Conservation (phyloP, 2,888 invertebrate species). For the Synergus itoensis region DNA sequence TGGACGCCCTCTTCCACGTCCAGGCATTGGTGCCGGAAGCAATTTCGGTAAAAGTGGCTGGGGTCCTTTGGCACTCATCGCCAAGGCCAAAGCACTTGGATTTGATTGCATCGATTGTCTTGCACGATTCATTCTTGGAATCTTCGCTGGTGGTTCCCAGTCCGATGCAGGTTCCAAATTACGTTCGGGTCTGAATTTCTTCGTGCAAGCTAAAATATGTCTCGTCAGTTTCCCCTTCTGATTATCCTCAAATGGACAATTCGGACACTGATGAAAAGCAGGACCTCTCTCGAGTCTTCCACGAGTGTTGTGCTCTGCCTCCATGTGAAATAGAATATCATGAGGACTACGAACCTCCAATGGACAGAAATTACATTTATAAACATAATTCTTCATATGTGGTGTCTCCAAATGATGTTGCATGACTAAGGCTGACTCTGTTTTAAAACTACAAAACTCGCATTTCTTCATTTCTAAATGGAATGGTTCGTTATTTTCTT, state of each 20-base stretch:
- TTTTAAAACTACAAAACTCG: slow-evolving; percentile 93
- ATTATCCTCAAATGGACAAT: slow-evolving; percentile 96
- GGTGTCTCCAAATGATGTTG: slow-evolving; percentile 94
- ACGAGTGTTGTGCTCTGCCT: slow-evolving; percentile 90
- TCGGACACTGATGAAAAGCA: slow-evolving; percentile 93
- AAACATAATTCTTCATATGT: slow-evolving; percentile 92
- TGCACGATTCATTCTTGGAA: slow-evolving; percentile 82
- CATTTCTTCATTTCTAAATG: slow-evolving; percentile 88
- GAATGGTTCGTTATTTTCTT: slow-evolving; percentile 91
- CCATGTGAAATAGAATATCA: slow-evolving; percentile 95
- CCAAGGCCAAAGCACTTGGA: slow-evolving; percentile 72
- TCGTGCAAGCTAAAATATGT: slow-evolving; percentile 92
- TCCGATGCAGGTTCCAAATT: slow-evolving; percentile 93
- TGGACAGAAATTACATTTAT: slow-evolving; percentile 91
- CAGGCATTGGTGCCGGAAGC: slow-evolving; percentile 75
- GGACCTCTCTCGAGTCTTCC: slow-evolving; percentile 91
- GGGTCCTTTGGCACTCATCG: slow-evolving; percentile 72
- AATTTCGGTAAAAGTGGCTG: slow-evolving; percentile 78
- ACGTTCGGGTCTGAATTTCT: slow-evolving; percentile 92
- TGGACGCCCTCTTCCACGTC: slow-evolving; percentile 77
- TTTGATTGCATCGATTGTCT: slow-evolving; percentile 70
- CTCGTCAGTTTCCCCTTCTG: slow-evolving; percentile 94
- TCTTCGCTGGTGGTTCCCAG: slow-evolving; percentile 96
- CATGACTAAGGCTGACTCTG: slow-evolving; percentile 91
- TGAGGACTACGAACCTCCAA: slow-evolving; percentile 91